These are phyloP conservation scores for Astur gentilis DNA, from an alignment of 2,113 vertebrate species.

Conservation along the genomic window DNA sequence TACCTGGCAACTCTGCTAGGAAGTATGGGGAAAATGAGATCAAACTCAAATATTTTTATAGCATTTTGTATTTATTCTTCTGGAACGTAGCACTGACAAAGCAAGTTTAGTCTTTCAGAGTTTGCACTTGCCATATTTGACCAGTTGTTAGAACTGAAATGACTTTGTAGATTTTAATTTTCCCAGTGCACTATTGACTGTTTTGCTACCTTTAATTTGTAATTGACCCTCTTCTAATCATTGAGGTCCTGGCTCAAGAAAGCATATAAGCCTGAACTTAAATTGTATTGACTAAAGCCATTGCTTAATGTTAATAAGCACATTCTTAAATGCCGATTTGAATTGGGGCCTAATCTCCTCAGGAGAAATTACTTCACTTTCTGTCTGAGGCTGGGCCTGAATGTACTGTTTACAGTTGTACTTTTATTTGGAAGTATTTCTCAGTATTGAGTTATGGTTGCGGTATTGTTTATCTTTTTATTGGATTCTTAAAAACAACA, in stretches of 20 bases:
- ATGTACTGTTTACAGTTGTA: background rate
- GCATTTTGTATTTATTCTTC: background rate
- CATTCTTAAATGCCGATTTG: background rate
- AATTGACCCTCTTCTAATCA: background rate
- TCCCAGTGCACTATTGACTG: background rate
- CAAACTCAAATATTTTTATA: background rate
- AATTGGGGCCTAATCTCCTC: background rate
- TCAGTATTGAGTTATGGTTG: conserved; percentile 9
- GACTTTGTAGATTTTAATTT: background rate
- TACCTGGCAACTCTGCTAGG: background rate
- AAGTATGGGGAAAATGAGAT: background rate
- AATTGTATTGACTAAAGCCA: background rate
- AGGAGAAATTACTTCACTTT: background rate
- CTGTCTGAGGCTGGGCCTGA: background rate
- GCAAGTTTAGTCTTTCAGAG: background rate
- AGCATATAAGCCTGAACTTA: background rate
- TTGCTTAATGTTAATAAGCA: background rate
- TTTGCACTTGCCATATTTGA: background rate
- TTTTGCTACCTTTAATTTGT: background rate
- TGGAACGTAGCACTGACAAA: background rate
- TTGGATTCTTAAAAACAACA: background rate
- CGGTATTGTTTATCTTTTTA: conserved; percentile 9
- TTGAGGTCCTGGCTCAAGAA: background rate
- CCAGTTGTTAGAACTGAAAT: background rate
- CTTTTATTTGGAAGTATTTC: conserved; percentile 30